These are phyloP conservation scores for Scopus umbretta DNA, from an alignment of 2,113 vertebrate species.

Conservation along the genomic window DNA sequence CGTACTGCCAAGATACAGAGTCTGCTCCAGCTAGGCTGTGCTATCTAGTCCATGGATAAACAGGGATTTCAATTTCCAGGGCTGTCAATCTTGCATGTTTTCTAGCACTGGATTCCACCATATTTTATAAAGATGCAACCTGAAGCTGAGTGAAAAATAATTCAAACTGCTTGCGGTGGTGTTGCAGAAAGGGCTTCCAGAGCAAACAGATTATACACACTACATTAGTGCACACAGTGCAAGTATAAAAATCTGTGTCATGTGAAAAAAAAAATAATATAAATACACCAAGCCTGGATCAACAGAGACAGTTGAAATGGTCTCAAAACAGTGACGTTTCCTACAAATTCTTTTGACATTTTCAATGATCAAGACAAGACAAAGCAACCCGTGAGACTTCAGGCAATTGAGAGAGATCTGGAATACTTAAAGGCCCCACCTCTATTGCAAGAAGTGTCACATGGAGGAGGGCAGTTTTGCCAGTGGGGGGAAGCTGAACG, in stretches of 20 bases:
- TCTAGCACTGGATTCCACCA: background rate
- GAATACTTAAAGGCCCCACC: background rate
- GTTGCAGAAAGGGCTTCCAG: background rate
- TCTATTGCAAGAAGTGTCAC: background rate
- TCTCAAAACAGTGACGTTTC: background rate
- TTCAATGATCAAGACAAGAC: background rate
- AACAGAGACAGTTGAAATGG: background rate
- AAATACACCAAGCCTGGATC: background rate
- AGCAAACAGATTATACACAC: background rate
- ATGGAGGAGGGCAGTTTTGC: background rate
- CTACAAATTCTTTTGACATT: background rate
- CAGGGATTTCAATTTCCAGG: constrained; percentile 10
- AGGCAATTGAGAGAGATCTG: background rate
- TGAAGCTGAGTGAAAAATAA: background rate
- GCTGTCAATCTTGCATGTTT: background rate
- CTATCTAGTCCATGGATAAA: background rate
- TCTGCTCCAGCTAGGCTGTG: background rate
- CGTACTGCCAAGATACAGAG: background rate
- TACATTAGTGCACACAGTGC: background rate
- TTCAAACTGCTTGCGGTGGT: background rate
- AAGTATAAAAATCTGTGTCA: background rate
- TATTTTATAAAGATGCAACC: background rate
- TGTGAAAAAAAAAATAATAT: background rate
- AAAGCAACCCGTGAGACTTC: background rate
- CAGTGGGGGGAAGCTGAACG: background rate